Conservation (phyloP, 2,113 vertebrate genomes). For the Ginglymostoma cirratum region DNA sequence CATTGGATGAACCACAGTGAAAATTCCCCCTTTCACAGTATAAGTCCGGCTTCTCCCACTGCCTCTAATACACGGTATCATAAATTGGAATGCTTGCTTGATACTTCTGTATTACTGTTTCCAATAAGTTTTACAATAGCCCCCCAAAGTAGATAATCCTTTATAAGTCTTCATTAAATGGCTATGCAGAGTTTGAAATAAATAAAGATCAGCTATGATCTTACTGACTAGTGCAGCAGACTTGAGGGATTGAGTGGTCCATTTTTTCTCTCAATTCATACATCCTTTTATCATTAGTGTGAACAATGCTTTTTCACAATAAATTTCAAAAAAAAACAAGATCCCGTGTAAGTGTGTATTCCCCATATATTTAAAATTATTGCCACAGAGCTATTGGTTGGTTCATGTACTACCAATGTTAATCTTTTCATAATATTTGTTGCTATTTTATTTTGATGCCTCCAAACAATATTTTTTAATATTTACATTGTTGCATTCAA, state of each 20-base stretch:
- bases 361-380: not conserved
- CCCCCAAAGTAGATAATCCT: not conserved
- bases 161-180: not conserved
- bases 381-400: not conserved
- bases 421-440: not conserved
- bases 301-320: not conserved
- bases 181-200: too few relatives aligned
- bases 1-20: not conserved
- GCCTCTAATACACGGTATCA: not conserved
- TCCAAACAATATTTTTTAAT: not conserved
- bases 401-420: not conserved
- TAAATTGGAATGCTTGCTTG: not conserved
- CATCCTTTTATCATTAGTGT: not conserved
- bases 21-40: not conserved
- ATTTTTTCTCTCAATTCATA: too few relatives aligned
- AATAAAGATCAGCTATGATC: too few relatives aligned
- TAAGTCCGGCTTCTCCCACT: not conserved
- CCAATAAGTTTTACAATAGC: not conserved
- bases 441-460: not conserved
- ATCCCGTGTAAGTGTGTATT: not conserved
- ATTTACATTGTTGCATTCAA: not conserved
- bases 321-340: not conserved
- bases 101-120: not conserved
- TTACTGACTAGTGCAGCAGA: too few relatives aligned
- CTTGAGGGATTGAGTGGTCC: too few relatives aligned